Percentiles rank a stretch among this genome's conserved stretches.
phyloP scores from a whole-genome alignment of 2,113 vertebrate species.

The Dasyornis broadbenti region DNA sequence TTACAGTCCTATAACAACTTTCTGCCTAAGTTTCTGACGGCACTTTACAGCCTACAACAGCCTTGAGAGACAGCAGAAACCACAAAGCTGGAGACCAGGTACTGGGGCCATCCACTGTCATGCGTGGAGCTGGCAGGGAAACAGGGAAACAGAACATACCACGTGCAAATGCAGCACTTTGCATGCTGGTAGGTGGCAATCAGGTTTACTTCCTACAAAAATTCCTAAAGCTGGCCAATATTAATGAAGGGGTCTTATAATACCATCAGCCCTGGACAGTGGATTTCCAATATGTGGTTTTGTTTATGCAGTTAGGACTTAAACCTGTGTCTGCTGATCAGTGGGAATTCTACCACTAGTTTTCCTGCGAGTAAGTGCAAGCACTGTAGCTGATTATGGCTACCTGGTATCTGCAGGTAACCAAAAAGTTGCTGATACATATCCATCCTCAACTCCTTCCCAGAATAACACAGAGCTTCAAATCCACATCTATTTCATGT shows the following conservation, averaged over 20 bases:
- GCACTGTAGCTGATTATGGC: neutral
- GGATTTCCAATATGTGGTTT: neutral
- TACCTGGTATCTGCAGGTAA: neutral
- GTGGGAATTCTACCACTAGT: neutral
- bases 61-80: neutral
- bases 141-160: neutral
- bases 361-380: neutral
- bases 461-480: neutral
- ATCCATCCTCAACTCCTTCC: neutral
- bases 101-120: neutral
- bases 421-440: neutral
- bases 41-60: neutral
- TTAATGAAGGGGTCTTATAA: neutral
- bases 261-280: neutral
- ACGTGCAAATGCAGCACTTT: neutral
- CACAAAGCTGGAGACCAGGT: neutral
- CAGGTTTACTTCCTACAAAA: neutral
- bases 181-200: neutral
- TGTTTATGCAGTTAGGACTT: neutral
- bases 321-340: neutral
- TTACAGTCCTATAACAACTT: neutral
- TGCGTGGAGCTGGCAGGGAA: rapidly evolving
- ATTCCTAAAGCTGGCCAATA: neutral
- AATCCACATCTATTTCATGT: neutral
- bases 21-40: neutral